Conservation (phyloP, 2,888 invertebrate genomes). For the Hoplodrina ambigua region DNA sequence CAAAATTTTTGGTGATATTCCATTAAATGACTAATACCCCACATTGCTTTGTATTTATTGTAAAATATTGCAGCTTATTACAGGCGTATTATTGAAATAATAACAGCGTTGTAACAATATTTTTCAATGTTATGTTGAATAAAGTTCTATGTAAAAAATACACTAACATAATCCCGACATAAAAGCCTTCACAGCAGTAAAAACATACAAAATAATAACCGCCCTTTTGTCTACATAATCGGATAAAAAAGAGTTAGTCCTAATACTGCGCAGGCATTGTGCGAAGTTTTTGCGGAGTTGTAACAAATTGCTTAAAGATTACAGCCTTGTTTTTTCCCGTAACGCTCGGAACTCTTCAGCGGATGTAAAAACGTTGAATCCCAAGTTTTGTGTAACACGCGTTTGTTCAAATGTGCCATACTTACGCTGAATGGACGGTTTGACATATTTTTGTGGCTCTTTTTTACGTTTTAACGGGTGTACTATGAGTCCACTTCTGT, state of each 20-base stretch:
- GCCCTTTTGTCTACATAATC: conserved; percentile 62
- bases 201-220: conserved; percentile 60
- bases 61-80: too few relatives aligned
- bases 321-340: conserved; percentile 59
- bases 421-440: conserved; percentile 25
- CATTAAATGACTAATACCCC: too few relatives aligned
- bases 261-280: conserved; percentile 54
- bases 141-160: background rate
- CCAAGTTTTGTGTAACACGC: conserved; percentile 38
- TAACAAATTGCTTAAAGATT: conserved; percentile 75
- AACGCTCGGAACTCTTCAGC: conserved; percentile 51
- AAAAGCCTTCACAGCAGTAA: conserved; percentile 14
- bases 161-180: background rate
- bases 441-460: conserved; percentile 11
- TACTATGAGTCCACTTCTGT: too few relatives aligned
- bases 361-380: conserved; percentile 56
- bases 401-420: conserved; percentile 46
- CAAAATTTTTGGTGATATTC: too few relatives aligned
- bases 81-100: too few relatives aligned
- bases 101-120: too few relatives aligned
- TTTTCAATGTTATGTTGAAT: too few relatives aligned
- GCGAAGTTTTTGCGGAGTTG: conserved; percentile 62
- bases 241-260: conserved; percentile 54
- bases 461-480: background rate
- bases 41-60: too few relatives aligned